These are phyloP conservation scores for Parotocinclus haroldoi DNA, from an alignment of 2,797 vertebrate genomes.

Conservation along the genomic window DNA sequence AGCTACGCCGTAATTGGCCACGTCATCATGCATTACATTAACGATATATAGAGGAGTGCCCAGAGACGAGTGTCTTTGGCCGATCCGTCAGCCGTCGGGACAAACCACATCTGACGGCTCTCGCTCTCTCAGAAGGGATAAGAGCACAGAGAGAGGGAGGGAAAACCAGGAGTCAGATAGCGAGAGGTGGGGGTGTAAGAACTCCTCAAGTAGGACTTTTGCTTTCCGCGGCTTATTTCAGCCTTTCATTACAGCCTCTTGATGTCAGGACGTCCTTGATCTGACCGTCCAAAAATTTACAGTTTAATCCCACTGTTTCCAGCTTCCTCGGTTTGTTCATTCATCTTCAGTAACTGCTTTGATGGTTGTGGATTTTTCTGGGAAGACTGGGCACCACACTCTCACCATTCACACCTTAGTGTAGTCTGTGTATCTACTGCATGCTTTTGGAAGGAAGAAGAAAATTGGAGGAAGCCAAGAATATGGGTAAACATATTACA, in stretches of 20 bases:
- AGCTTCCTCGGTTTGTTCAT: slow-evolving; percentile 6
- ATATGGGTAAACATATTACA: too few species aligned
- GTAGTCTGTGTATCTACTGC: too few species aligned
- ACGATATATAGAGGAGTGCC: slow-evolving; percentile 84
- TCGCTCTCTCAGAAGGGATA: slow-evolving; percentile 62
- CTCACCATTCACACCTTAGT: too few species aligned
- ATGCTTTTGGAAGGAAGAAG: too few species aligned
- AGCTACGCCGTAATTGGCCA: slow-evolving; percentile 86
- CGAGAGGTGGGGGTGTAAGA: slow-evolving; percentile 11
- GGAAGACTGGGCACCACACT: too few species aligned
- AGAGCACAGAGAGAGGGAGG: slow-evolving; percentile 49
- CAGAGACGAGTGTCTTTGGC: slow-evolving; percentile 85
- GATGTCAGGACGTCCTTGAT: slow-evolving; percentile 11
- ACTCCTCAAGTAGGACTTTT: slow-evolving; percentile 10
- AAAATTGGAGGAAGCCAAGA: too few species aligned
- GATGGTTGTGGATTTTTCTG: too few species aligned
- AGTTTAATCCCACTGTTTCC: neutral
- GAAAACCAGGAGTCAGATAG: slow-evolving; percentile 53
- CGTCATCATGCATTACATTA: slow-evolving; percentile 90
- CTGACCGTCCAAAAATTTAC: slow-evolving; percentile 7
- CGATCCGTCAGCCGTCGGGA: slow-evolving; percentile 81
- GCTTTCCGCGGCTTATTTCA: slow-evolving; percentile 20
- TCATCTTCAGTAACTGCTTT: neutral
- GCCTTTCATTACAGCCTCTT: slow-evolving; percentile 15
- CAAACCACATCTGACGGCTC: slow-evolving; percentile 72